Conservation (phyloP, 2,888 invertebrate species). For the Dryobotodes eremita region DNA sequence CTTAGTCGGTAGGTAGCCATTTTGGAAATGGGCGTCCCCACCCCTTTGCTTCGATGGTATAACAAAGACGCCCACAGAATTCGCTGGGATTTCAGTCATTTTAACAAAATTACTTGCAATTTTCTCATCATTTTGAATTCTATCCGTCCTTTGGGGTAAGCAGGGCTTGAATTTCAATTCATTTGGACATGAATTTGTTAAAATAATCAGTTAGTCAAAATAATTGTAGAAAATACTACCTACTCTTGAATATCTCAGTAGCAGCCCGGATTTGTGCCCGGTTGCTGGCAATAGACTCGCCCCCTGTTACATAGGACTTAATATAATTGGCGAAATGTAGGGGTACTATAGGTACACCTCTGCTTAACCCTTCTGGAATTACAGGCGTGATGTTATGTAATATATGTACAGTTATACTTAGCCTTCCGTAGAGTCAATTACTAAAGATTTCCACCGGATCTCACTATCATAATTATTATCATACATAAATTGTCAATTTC, state of each 20-base stretch:
- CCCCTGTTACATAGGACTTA: background rate
- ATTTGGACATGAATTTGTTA: background rate
- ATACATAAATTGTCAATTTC: too few species aligned
- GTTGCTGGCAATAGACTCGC: background rate
- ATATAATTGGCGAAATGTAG: background rate
- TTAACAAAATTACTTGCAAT: background rate
- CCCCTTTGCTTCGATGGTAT: slow-evolving; percentile 49
- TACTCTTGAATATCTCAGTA: background rate
- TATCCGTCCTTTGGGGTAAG: background rate
- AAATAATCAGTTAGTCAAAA: background rate
- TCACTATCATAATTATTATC: too few species aligned
- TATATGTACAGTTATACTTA: too few species aligned
- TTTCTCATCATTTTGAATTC: background rate
- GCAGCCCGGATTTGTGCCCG: background rate
- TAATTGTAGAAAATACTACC: background rate
- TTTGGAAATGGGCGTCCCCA: slow-evolving; percentile 84
- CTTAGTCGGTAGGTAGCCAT: slow-evolving; percentile 75
- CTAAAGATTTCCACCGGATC: background rate
- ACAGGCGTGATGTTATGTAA: background rate
- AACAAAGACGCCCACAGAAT: slow-evolving; percentile 54
- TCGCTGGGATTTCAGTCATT: slow-evolving; percentile 11
- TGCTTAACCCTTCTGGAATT: background rate
- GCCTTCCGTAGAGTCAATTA: background rate
- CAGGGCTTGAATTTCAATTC: too few species aligned
- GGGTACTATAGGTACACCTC: background rate